Conservation (phyloP, 2,797 vertebrate species). For the Sarcoramphus papa region DNA sequence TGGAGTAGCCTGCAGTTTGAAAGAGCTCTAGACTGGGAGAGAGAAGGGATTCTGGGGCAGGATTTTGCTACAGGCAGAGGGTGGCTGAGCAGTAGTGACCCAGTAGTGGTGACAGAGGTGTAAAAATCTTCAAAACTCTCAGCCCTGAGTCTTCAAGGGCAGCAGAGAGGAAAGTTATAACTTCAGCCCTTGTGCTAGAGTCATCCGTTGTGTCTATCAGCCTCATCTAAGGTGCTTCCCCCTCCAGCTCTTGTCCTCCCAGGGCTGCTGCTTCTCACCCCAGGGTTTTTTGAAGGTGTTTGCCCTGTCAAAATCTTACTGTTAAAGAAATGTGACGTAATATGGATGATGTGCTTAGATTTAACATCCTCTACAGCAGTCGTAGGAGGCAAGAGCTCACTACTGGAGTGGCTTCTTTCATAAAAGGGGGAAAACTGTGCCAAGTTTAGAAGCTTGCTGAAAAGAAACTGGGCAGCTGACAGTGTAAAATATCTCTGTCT, state of each 20-base stretch:
- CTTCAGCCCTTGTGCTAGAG: neutral
- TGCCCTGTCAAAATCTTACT: neutral
- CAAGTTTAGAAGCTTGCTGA: neutral
- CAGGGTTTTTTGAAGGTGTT: neutral
- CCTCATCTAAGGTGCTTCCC: neutral
- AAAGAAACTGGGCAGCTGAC: neutral
- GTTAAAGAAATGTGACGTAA: neutral
- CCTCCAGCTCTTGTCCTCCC: neutral
- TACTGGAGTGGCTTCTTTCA: neutral
- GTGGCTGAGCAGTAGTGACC: neutral
- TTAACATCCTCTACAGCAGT: neutral
- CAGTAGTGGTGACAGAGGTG: neutral
- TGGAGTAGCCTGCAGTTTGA: neutral
- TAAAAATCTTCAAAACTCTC: neutral
- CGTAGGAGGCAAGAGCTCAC: neutral
- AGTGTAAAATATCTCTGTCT: neutral
- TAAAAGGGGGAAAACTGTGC: neutral
- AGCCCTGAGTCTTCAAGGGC: neutral
- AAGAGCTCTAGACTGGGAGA: neutral
- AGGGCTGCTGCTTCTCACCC: neutral
- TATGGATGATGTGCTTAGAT: neutral
- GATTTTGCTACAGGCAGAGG: neutral
- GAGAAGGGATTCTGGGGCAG: neutral
- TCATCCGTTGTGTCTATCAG: accelerated
- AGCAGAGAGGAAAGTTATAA: neutral